These are phyloP conservation scores for Hermaeophaga mercurialis DNA, from an alignment of 2,888 invertebrate genomes.

Conservation along the genomic window DNA sequence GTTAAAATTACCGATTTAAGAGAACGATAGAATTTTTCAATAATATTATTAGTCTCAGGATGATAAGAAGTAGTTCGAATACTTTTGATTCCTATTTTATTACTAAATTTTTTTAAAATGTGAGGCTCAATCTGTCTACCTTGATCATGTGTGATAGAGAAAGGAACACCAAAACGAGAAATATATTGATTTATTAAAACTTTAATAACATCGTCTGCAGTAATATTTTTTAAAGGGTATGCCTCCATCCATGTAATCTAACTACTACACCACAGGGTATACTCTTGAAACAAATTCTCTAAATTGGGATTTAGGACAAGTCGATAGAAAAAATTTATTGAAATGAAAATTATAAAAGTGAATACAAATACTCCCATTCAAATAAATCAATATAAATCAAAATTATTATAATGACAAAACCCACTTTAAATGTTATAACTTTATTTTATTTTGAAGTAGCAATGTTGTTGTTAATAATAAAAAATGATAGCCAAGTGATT, in stretches of 20 bases:
- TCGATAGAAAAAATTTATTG: no score
- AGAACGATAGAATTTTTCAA: conserved; percentile 13
- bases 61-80: conserved; percentile 18
- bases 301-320: no score
- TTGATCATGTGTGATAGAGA: not conserved
- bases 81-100: not conserved
- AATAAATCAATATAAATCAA: no score
- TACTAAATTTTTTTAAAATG: not conserved
- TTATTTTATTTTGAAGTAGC: no score
- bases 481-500: no score
- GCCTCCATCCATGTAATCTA: not conserved
- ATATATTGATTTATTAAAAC: not conserved
- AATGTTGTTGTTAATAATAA: no score
- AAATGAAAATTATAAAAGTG: no score
- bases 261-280: no score
- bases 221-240: not conserved
- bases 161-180: conserved; percentile 5
- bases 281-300: no score
- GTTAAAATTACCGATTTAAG: conserved; percentile 1
- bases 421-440: no score
- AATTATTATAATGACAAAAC: no score
- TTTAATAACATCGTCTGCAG: not conserved
- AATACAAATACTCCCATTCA: no score
- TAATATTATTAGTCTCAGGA: conserved; percentile 12
- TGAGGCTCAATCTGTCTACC: not conserved